These are phyloP conservation scores for Catharus fuscescens DNA, from an alignment of 2,113 vertebrate genomes.

Conservation along the genomic window DNA sequence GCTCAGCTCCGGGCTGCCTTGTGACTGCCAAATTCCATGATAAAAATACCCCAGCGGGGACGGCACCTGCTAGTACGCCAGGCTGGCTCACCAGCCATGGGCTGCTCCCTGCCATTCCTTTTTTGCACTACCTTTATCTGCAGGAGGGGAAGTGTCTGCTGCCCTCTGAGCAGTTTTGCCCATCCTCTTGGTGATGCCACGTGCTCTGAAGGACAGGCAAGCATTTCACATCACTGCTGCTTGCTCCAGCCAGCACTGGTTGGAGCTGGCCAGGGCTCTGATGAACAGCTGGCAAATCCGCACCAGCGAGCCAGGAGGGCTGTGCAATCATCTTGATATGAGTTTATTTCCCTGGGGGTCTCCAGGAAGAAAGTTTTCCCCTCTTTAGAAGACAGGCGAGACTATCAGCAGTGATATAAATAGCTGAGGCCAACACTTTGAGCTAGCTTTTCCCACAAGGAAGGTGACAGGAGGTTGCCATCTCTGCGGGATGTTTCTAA, in stretches of 20 bases:
- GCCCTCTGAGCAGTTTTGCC: not conserved
- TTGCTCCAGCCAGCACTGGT: not conserved
- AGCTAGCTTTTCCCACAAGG: slow-evolving; percentile 59
- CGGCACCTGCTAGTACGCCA: not conserved
- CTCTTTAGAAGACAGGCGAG: not conserved
- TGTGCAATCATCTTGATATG: not conserved
- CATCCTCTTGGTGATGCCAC: not conserved
- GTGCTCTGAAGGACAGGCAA: not conserved
- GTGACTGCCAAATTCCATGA: slow-evolving; percentile 48
- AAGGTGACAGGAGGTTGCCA: slow-evolving; percentile 59
- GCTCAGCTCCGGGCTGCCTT: not conserved
- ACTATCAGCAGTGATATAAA: slow-evolving; percentile 61
- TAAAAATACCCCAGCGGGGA: slow-evolving; percentile 12
- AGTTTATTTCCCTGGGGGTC: not conserved
- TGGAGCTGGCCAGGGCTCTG: not conserved
- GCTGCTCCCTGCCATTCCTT: not conserved
- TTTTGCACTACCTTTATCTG: not conserved
- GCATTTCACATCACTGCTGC: not conserved
- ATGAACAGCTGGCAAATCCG: not conserved
- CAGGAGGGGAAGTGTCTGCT: fast-evolving
- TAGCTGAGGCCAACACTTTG: slow-evolving; percentile 58
- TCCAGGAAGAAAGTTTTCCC: not conserved
- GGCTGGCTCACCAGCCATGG: not conserved
- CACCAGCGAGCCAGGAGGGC: not conserved
- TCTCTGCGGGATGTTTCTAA: slow-evolving; percentile 42